phyloP scores from a whole-genome alignment of 2,797 vertebrate genomes.

The Tarsius wallacei region DNA sequence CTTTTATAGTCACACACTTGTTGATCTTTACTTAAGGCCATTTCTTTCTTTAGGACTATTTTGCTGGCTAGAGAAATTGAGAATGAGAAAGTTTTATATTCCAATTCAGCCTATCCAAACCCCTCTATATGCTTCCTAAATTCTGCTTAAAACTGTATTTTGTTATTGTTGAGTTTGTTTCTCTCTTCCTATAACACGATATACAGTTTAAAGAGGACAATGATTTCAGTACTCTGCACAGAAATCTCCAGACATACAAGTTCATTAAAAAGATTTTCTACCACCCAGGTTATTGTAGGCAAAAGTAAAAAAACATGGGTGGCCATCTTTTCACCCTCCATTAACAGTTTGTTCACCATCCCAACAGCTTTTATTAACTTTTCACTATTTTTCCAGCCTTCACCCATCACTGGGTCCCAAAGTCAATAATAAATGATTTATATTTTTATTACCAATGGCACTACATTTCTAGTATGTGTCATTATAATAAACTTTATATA shows the following conservation, averaged over 20 bases:
- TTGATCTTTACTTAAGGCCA: not conserved
- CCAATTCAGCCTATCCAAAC: not conserved
- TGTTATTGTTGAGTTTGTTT: not conserved
- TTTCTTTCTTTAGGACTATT: not conserved
- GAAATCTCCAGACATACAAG: not conserved
- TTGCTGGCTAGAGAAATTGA: not conserved
- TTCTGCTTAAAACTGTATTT: not conserved
- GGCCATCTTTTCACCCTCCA: not conserved
- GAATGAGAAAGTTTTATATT: conserved; percentile 9
- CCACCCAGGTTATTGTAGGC: not conserved
- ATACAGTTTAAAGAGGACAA: not conserved
- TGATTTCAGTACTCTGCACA: not conserved
- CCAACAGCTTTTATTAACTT: not conserved
- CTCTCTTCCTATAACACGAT: not conserved
- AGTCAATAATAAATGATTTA: not conserved
- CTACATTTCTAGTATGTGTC: not conserved
- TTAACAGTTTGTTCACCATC: not conserved
- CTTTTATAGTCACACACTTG: not conserved
- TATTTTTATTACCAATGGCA: not conserved
- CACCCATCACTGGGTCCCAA: not conserved
- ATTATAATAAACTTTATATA: not conserved
- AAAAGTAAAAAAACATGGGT: not conserved
- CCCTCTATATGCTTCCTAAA: not conserved
- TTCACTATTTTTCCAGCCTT: not conserved
- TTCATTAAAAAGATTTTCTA: not conserved